phyloP scores from a whole-genome alignment of 2,888 invertebrate genomes.

The Sinhomidia bicolor region DNA sequence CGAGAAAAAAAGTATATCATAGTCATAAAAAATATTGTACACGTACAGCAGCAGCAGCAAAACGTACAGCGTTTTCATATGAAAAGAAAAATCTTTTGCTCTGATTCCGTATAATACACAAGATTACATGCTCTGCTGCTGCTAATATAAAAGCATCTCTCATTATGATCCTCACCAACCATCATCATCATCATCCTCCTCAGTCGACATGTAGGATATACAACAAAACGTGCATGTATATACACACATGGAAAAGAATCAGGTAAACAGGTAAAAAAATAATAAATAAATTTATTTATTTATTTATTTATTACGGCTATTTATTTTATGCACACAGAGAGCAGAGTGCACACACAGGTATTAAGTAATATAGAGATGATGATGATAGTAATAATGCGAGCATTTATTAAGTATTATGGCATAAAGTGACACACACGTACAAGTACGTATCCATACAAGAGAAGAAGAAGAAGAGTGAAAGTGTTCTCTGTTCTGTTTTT shows the following conservation, averaged over 20 bases:
- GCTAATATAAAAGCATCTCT: background rate
- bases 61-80: too few relatives aligned
- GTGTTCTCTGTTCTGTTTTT: constrained; percentile 79
- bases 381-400: constrained; percentile 46
- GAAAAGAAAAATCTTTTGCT: constrained; percentile 11
- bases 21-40: background rate
- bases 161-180: too few relatives aligned
- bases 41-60: too few relatives aligned
- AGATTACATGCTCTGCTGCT: background rate
- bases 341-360: constrained; percentile 10
- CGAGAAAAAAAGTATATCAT: background rate
- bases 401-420: constrained; percentile 34
- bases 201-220: too few relatives aligned
- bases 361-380: constrained; percentile 55
- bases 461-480: constrained; percentile 77
- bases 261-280: constrained; percentile 18
- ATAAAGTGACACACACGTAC: constrained; percentile 22
- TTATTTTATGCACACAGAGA: background rate
- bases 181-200: too few relatives aligned
- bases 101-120: constrained; percentile 46
- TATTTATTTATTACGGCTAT: too few relatives aligned
- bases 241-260: background rate
- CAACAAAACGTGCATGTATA: background rate
- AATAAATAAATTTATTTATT: background rate
- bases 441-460: constrained; percentile 24